These are phyloP conservation scores for Gymnobelideus leadbeateri DNA, from an alignment of 2,113 vertebrate species.

Conservation along the genomic window DNA sequence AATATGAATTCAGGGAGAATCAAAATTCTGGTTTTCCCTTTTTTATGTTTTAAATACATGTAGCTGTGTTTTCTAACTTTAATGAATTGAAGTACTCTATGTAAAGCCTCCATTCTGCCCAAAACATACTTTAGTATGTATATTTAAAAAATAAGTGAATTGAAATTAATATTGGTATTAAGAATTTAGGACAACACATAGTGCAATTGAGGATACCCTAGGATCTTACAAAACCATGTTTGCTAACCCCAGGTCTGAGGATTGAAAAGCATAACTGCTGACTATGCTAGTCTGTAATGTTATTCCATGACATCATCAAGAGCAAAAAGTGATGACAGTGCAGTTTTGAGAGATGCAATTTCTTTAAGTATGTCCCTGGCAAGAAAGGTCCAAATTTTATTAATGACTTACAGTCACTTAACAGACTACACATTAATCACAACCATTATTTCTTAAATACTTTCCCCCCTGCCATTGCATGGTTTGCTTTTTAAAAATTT, in stretches of 20 bases:
- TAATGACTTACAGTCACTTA: constrained; percentile 88
- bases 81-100: neutral
- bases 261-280: constrained; percentile 80
- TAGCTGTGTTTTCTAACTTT: neutral
- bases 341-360: constrained; percentile 94
- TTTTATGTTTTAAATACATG: constrained; percentile 7
- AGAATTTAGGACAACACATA: constrained; percentile 6
- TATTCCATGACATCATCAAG: constrained; percentile 87
- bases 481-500: constrained; percentile 65
- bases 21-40: constrained; percentile 5
- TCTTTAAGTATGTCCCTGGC: constrained; percentile 93
- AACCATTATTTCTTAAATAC: constrained; percentile 77
- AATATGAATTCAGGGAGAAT: neutral
- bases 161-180: neutral
- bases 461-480: constrained; percentile 69
- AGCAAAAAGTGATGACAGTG: constrained; percentile 93
- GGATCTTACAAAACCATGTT: constrained; percentile 30
- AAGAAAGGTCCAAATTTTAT: constrained; percentile 87
- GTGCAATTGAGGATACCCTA: neutral
- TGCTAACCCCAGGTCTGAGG: constrained; percentile 3
- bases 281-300: constrained; percentile 72
- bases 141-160: neutral
- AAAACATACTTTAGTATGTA: neutral
- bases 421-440: constrained; percentile 89
- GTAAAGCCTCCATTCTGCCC: neutral